Percentiles rank a stretch among this genome's conserved stretches.
These are phyloP conservation scores for Ormyrus pomaceus DNA, from an alignment of 2,888 invertebrate genomes.

Conservation along the genomic window DNA sequence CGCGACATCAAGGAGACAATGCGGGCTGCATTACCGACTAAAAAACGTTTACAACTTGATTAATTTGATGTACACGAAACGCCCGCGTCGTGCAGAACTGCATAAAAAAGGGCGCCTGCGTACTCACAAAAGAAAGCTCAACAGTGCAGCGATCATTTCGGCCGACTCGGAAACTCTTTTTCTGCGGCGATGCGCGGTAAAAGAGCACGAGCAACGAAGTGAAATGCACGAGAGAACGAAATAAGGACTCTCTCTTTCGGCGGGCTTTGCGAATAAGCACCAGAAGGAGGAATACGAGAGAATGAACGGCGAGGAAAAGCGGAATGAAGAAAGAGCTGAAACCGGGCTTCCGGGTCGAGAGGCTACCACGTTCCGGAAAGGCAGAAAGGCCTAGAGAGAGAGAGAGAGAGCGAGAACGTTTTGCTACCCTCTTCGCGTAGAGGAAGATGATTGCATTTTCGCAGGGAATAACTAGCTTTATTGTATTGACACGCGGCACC, in stretches of 20 bases:
- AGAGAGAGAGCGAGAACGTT: neutral
- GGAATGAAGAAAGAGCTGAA: neutral
- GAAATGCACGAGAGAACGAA: neutral
- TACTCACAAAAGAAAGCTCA: neutral
- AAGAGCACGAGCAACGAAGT: conserved; percentile 5
- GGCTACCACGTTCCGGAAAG: conserved; percentile 9
- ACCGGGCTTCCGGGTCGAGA: neutral
- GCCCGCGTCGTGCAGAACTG: no score
- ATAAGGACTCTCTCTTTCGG: neutral
- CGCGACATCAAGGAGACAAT: no score
- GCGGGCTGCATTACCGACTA: no score
- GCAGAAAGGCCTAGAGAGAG: no score
- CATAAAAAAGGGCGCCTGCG: no score
- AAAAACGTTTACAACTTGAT: no score
- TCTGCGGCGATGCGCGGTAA: conserved; percentile 13
- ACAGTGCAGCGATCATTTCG: conserved; percentile 24
- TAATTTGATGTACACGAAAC: no score
- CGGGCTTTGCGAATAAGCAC: neutral
- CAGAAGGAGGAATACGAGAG: conserved; percentile 3
- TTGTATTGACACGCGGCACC: conserved; percentile 39
- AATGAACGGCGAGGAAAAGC: neutral
- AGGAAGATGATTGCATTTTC: conserved; percentile 47
- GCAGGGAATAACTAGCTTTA: conserved; percentile 25
- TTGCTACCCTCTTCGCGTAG: conserved; percentile 14
- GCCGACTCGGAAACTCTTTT: conserved; percentile 40